Base-by-base conservation (phyloP, 2,888 invertebrate species). In the Apotomis turbidana region DNA sequence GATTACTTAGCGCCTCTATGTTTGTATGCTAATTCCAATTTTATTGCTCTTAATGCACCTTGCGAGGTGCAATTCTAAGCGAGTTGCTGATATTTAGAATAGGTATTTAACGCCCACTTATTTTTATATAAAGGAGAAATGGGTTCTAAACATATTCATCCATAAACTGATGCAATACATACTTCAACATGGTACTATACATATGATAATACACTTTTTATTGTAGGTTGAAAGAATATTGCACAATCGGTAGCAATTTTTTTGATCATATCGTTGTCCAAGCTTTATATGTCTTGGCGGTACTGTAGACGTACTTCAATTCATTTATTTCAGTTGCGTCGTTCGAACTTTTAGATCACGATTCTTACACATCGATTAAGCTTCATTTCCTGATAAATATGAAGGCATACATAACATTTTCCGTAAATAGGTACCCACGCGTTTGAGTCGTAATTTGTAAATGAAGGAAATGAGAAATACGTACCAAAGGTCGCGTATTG, bases 401-500 rank as follows among this genome's bases (percentile, higher is more conserved):
- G 27, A 2, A 27, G 27, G 2, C 61, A 67, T 61, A 54, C 36
- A 49, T 54, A 62, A 51, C 36, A 44, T 52, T 57, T 71, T 71
- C 71, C 71, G 61, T 60, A 36, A 38, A 64, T 57, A 27, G 27
- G 27, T 27, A 27, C 27, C 27, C 2, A 52, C 58, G 51, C 44
- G 51, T 64, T 52, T 64, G 58, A 13, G 52, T 44, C 54, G 74
- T 68, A 27, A 27, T 27, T 27, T 27, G 27, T 27, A 74, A 74
- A 74, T 74, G 71, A 74, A 74, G 75, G 74, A 75, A 79, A 82
- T 61, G 49, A 67, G 27, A 71, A 81, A 79, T 79, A 80, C 77
- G 80, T 80, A 79, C 77, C 74, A 85, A 87, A 89, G 89, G 88
- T 85, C 87, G 84, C 77, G 78, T 78, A 76, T 81, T 86, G 85